Conservation (phyloP, 2,888 invertebrate species). For the Tinea trinotella region DNA sequence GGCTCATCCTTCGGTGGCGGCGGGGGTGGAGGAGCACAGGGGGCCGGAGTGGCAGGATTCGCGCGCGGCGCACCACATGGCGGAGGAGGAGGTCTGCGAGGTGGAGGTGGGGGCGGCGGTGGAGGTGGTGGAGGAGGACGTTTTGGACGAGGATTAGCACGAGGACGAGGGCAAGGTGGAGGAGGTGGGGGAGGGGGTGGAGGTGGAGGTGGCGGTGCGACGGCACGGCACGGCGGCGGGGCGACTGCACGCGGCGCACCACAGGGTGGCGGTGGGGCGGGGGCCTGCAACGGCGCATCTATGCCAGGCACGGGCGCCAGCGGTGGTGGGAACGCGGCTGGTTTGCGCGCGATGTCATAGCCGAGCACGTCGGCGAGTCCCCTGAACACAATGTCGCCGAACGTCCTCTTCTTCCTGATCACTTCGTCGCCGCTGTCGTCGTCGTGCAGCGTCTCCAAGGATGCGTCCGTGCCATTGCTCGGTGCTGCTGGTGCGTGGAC, state of each 20-base stretch:
- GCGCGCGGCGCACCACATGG: slow-evolving; percentile 49
- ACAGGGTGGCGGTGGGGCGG: slow-evolving; percentile 30
- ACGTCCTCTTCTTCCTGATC: slow-evolving; percentile 62
- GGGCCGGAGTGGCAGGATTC: slow-evolving; percentile 39
- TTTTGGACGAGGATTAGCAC: slow-evolving; percentile 29
- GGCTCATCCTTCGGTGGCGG: slow-evolving; percentile 37
- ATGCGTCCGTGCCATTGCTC: slow-evolving; percentile 14
- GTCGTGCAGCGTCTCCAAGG: slow-evolving; percentile 7
- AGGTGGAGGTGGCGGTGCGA: slow-evolving; percentile 26
- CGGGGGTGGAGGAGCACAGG: slow-evolving; percentile 43
- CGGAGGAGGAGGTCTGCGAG: slow-evolving; percentile 41
- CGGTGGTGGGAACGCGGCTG: slow-evolving; percentile 56
- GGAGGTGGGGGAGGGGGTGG: slow-evolving; percentile 24
- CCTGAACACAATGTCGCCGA: slow-evolving; percentile 63
- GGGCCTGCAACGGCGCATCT: slow-evolving; percentile 46
- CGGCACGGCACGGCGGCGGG: slow-evolving; percentile 29
- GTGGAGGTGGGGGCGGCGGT: slow-evolving; percentile 26
- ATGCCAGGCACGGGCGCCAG: slow-evolving; percentile 57
- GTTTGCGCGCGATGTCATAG: slow-evolving; percentile 52
- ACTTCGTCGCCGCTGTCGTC: slow-evolving; percentile 24
- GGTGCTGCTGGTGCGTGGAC: not conserved
- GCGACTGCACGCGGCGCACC: slow-evolving; percentile 26
- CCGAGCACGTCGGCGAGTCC: slow-evolving; percentile 66
- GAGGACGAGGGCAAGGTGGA: slow-evolving; percentile 24
- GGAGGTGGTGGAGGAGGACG: slow-evolving; percentile 31